Base-by-base conservation (phyloP, 92 coral and sea anemone species). In the Epizoanthus rinbou region DNA sequence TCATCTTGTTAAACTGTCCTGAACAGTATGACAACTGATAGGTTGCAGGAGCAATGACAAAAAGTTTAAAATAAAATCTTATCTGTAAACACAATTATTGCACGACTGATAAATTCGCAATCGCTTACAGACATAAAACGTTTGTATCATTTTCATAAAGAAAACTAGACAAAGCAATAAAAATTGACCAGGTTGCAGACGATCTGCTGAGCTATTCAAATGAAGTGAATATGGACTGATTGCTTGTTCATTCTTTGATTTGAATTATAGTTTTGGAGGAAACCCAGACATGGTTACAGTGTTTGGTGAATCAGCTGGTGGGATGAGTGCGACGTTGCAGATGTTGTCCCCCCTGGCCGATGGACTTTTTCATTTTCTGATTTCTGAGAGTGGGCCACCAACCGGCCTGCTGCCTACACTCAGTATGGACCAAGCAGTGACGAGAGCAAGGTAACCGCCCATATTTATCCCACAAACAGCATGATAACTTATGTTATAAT, bases 281-380 rank as follows among this genome's bases (percentile, higher is more conserved):
- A 18, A n/a, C 3, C 23, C 25, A 5, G 11, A 18, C 2, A 62
- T 22, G 25, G 67, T 62, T 6, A 62, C 67, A 62, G 67, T 22
- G 23, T 62, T 62, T 8, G 67, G 67, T 10, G 67, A 62, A 62
- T 62, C 67, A 62, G 67, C 67, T 18, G 67, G 67, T 25, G 67
- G 13, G 9, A 19, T 62, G 25, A 62, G 67, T 21, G 67, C 21
- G 33, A 19, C 33, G 25, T 25, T 62, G 53, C 53, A 47, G 13
- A 47, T 47, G 53, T 3, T 47, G 53, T 47, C 53, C 53, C 53
- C 53, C 13, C 14, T 62, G 25, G 67, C 67, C 9, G 24, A 62
- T 62, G 14, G 25, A 18, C 25, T 62, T 33, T 62, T 62, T 47
- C 53, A 47, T 47, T 47, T 1, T 13, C 13, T 47, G 53, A 47